Evolutionary conservation across 2,113 vertebrate genomes (phyloP).

Genomic region (Vimba vimba): DNA sequence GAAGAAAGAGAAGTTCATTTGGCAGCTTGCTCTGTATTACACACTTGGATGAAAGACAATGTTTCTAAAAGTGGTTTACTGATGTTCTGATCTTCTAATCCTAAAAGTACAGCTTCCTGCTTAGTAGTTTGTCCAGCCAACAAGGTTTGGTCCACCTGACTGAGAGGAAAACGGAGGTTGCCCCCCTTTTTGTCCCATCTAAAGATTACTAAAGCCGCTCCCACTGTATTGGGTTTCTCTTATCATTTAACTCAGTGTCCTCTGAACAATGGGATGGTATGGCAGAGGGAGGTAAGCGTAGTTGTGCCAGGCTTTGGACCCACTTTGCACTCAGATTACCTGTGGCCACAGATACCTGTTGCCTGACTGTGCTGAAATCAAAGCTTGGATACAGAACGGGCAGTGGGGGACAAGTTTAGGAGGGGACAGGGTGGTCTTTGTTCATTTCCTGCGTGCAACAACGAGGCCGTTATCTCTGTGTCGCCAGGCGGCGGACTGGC

Average conservation of each 20-base stretch:
- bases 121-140: constrained; percentile 28
- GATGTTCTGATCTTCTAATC: constrained; percentile 33
- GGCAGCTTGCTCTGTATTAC: neutral
- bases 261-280: constrained; percentile 59
- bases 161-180: constrained; percentile 27
- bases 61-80: constrained; percentile 20
- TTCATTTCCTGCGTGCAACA: constrained; percentile 69
- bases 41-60: constrained; percentile 5
- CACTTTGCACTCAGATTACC: constrained; percentile 64
- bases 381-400: constrained; percentile 67
- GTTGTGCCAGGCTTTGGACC: constrained; percentile 54
- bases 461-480: constrained; percentile 73
- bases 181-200: constrained; percentile 57
- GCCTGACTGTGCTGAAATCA: constrained; percentile 73
- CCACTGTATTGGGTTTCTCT: constrained; percentile 67
- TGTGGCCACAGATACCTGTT: constrained; percentile 69
- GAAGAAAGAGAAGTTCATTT: constrained; percentile 17
- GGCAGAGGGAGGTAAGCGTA: constrained; percentile 39
- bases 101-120: constrained; percentile 49
- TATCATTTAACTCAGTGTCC: constrained; percentile 65
- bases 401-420: constrained; percentile 49
- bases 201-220: constrained; percentile 54
- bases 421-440: constrained; percentile 78
- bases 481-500: constrained; percentile 59
- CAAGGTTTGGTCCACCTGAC: constrained; percentile 15